Conservation (phyloP, 2,113 vertebrate genomes). For the Pygoscelis adeliae region DNA sequence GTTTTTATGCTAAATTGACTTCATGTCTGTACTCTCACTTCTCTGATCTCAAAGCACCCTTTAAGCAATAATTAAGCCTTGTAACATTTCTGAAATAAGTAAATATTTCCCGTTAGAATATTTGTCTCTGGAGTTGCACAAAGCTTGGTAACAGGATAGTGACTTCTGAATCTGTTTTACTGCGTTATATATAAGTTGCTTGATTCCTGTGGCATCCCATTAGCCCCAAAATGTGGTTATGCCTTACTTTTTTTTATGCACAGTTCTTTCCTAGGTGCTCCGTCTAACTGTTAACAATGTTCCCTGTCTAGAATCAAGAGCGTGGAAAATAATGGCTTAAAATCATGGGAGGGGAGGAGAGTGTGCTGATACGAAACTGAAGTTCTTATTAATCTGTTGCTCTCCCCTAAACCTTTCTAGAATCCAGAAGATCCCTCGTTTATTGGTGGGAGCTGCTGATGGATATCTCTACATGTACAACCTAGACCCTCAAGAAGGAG, state of each 20-base stretch:
- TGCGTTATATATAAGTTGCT: neutral
- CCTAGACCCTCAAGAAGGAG: constrained; percentile 95
- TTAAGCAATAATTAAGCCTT: constrained; percentile 8
- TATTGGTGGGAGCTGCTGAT: constrained; percentile 93
- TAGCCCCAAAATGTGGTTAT: neutral
- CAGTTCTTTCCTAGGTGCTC: neutral
- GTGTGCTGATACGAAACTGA: neutral
- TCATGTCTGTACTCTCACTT: neutral
- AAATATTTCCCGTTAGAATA: neutral
- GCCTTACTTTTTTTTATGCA: neutral
- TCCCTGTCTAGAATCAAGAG: neutral
- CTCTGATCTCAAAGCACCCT: neutral
- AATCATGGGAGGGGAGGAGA: neutral
- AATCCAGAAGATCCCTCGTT: constrained; percentile 96
- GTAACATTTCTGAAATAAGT: neutral
- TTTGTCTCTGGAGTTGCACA: neutral
- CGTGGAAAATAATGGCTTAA: neutral
- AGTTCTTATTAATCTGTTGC: neutral
- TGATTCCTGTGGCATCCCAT: neutral
- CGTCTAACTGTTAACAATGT: neutral
- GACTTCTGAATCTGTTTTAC: neutral
- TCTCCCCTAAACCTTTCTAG: constrained; percentile 62
- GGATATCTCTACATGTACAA: constrained; percentile 98
- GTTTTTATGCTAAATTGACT: neutral
- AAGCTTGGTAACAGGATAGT: neutral